Conservation (phyloP, 2,113 vertebrate species). For the Nyctibius bracteatus region DNA sequence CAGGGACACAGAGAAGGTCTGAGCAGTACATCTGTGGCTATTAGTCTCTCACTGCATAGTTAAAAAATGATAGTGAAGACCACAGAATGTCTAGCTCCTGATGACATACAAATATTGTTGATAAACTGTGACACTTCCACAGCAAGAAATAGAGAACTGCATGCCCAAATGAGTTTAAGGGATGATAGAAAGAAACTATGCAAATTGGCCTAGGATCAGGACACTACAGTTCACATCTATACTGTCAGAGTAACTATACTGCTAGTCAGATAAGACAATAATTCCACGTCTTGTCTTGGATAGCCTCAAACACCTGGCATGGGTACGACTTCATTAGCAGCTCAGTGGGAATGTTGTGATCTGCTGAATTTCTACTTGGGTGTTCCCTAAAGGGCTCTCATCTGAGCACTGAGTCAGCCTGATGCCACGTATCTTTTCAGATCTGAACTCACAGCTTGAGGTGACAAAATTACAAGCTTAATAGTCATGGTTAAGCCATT, state of each 20-base stretch:
- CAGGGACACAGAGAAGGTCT: background rate
- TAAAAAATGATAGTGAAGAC: background rate
- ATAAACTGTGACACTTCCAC: background rate
- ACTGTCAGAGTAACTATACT: background rate
- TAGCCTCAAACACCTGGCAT: background rate
- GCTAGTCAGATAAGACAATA: background rate
- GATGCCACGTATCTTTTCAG: background rate
- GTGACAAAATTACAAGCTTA: background rate
- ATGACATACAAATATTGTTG: background rate
- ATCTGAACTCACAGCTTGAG: conserved; percentile 1
- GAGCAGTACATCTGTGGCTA: background rate
- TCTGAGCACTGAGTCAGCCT: background rate
- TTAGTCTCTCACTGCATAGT: background rate
- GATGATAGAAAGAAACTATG: background rate
- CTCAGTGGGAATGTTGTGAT: background rate
- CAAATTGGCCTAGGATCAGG: background rate
- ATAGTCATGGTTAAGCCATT: background rate
- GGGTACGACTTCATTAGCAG: background rate
- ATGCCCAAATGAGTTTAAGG: background rate
- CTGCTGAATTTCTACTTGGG: background rate
- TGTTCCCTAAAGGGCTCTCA: background rate
- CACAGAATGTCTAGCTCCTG: background rate
- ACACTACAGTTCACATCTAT: background rate
- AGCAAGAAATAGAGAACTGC: background rate
- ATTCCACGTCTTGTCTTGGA: background rate